Evolutionary conservation across 30 jellyfish, hydroid and myxozoan genomes (phyloP).

Genomic region (Turritopsis dohrnii): DNA sequence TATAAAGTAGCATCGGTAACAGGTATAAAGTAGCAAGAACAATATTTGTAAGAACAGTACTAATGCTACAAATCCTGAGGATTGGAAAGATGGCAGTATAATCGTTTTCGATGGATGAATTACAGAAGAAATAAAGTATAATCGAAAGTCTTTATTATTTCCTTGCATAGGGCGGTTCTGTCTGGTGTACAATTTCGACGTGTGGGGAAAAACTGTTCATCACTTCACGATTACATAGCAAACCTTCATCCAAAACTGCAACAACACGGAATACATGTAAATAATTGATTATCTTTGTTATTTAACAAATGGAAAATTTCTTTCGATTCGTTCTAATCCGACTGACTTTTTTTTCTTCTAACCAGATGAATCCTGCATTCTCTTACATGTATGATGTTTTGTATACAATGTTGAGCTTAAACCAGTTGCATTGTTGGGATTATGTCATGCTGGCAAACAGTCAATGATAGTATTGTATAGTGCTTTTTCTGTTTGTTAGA

Average conservation of each 20-base stretch:
- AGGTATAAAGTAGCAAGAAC: too few species aligned
- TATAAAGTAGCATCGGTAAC: too few species aligned
- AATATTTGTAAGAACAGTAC: too few species aligned
- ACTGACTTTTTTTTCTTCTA: too few species aligned
- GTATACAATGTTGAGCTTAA: too few species aligned
- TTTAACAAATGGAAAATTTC: too few species aligned
- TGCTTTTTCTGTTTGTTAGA: not conserved
- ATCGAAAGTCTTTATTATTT: not conserved
- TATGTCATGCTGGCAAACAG: too few species aligned
- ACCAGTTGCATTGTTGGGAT: too few species aligned
- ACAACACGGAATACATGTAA: not conserved
- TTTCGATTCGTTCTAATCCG: too few species aligned
- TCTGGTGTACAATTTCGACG: conserved; percentile 8
- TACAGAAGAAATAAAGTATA: not conserved
- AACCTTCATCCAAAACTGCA: not conserved
- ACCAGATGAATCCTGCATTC: too few species aligned
- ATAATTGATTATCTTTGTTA: not conserved
- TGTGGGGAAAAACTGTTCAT: conserved; percentile 4
- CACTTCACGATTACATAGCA: not conserved
- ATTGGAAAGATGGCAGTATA: not conserved
- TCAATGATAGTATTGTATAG: too few species aligned
- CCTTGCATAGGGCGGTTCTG: not conserved
- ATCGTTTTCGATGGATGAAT: not conserved
- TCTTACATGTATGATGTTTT: too few species aligned
- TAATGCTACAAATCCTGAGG: not conserved